Base-by-base conservation (phyloP, 1,140 invertebrate genomes). In the Muscidifurax raptorellus region DNA sequence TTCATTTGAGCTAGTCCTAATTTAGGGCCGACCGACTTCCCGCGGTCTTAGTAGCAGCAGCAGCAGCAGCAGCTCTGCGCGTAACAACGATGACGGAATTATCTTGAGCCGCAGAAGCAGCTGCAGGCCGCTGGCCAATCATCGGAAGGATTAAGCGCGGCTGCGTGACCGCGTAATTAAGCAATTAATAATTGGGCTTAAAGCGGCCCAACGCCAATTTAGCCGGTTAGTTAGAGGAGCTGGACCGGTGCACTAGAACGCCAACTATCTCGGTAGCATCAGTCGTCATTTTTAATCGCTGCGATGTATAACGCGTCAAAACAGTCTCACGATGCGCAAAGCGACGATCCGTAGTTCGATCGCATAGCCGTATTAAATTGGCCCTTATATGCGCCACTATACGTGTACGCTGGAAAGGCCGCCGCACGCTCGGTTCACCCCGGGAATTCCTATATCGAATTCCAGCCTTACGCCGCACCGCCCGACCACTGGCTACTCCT, bases 141-240 rank as follows among this genome's bases (percentile, higher is more conserved):
- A 84, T 80, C 79, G 82, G 74, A 82, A 76, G 85, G 78, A 75
- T 86, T 86, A 83, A 83, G 44, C 76, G n/a, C 79, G 32, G 82
- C 30, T n/a, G n/a, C 30, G n/a, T 77, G 66, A 30, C 9, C 47
- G 76, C 80, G 78, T 85, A 85, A 80, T 87, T 85, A 85, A 59
- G 82, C 79, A 85, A 87, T 87, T 85, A 85, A 87, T 87, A 87
- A 85, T 87, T 85, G 84, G 82, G 75, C 64, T 85, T 85, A 83
- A 85, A 32, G 81, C 79, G 32, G 76, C 28, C 71, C 80, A 71
- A 32, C 84, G 66, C 32, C 82, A 69, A 84, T 85, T 87, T 87
- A 83, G 40, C 77, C 69, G 77, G 83, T 82, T 86, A 84, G 79
- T 84, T 84, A n/a, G n/a, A 84, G 77, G 44, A 40, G 66, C 47